Evolutionary conservation across 2,113 vertebrate genomes (phyloP), one percentile per base, ranked within the genome.

Genomic region (Microcebus murinus): DNA sequence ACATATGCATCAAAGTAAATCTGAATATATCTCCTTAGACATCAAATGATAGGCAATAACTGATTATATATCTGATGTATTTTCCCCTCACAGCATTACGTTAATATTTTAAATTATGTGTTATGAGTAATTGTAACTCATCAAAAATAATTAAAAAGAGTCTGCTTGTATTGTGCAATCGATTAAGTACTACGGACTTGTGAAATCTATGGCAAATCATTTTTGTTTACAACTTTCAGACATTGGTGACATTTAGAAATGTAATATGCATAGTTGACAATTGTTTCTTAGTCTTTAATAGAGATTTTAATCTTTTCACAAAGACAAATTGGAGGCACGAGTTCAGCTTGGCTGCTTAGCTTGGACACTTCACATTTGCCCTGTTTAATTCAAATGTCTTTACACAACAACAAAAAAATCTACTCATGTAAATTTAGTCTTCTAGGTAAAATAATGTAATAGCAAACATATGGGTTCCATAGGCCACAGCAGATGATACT

Each of bases 91-190:
- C 4, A 15, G 5, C 61, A 21, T n/a, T 57, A 10, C 11, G 42
- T 73, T 90, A 45, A 92, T 48, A 95, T 76, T 94, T 96, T 93
- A 93, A 96, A 80, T 63, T 65, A 55, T 15, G 39, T 88, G 42
- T 48, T 91, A 81, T 20, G 4, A 81, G 82, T 83, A 84, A 87
- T 77, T 80, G 15, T n/a, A 65, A 96, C n/a, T 93, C 68, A 93
- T 55, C 36, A 85, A 65, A 96, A 94, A 84, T 90, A 95, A 94
- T 70, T 92, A 3, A n/a, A 86, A 88, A 23, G 84, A 36, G 6
- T 90, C 61, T 90, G 18, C 18, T 88, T 13, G 10, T n/a, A 70
- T 91, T 82, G 42, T 71, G 1, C 29, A 79, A 65, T 21, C 91
- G 36, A 94, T 68, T 91, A 77, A 96, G 39, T 81, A 93, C 71